These are phyloP conservation scores for Peucedramus taeniatus DNA, from an alignment of 2,113 vertebrate genomes.

Conservation along the genomic window DNA sequence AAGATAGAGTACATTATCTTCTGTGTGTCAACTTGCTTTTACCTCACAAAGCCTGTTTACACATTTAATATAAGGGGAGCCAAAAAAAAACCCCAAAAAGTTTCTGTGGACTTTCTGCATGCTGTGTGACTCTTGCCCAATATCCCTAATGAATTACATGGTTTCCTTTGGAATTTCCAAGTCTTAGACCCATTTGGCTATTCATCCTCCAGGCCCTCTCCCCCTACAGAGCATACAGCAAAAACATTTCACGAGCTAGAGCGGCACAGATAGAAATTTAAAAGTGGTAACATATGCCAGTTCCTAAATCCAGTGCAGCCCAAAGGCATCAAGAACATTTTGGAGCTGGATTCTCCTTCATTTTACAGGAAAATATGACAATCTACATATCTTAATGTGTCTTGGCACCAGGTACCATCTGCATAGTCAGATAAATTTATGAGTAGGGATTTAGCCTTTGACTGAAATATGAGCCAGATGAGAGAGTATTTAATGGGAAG, in stretches of 20 bases:
- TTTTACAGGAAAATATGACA: background rate
- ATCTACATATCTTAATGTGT: background rate
- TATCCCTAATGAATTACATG: background rate
- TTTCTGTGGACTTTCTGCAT: background rate
- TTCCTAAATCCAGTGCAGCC: background rate
- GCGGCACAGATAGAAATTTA: background rate
- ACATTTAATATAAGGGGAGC: background rate
- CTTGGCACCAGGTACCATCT: background rate
- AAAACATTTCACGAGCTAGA: background rate
- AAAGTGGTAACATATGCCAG: background rate
- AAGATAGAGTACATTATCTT: background rate
- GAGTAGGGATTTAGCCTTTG: background rate
- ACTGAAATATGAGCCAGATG: background rate
- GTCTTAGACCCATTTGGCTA: background rate
- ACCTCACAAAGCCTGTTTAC: background rate
- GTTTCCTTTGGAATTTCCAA: background rate
- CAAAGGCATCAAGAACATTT: background rate
- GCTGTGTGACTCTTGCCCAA: background rate
- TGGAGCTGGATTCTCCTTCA: background rate
- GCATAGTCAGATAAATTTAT: background rate
- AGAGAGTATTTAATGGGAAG: background rate
- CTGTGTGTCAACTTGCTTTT: background rate
- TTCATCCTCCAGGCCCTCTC: background rate
- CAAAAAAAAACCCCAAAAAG: accelerated
- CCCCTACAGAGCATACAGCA: background rate